phyloP scores from a whole-genome alignment of 1,140 invertebrate species.

The Hirudo medicinalis region DNA sequence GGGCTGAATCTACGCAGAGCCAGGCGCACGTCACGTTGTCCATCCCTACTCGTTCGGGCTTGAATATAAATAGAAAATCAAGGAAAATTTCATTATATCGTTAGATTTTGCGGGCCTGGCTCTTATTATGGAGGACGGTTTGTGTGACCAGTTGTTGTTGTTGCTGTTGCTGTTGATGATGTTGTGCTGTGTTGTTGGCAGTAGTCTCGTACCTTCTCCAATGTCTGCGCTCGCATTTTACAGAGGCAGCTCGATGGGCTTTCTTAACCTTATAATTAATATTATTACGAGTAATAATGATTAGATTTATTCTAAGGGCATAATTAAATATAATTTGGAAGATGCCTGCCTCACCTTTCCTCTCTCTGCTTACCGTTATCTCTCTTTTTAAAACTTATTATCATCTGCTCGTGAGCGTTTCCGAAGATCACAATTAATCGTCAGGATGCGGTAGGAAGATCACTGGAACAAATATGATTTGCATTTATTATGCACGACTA shows the following conservation, averaged over 20 bases:
- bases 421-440: too few relatives aligned
- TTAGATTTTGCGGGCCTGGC: neutral
- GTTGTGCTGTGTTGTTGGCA: neutral
- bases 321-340: too few relatives aligned
- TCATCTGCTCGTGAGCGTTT: too few relatives aligned
- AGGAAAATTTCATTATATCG: conserved; percentile 13
- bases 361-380: too few relatives aligned
- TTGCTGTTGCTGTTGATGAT: neutral
- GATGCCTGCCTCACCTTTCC: too few relatives aligned
- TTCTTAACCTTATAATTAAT: neutral
- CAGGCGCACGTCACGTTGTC: too few relatives aligned
- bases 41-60: neutral
- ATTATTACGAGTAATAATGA: neutral
- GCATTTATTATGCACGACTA: too few relatives aligned
- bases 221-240: too few relatives aligned
- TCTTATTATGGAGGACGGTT: conserved; percentile 10
- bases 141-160: conserved; percentile 5
- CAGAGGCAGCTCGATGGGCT: neutral
- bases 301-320: too few relatives aligned
- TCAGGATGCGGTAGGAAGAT: too few relatives aligned
- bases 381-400: too few relatives aligned
- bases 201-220: neutral
- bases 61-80: conserved; percentile 9
- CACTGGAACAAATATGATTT: too few relatives aligned
- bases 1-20: neutral